These are phyloP conservation scores for Empidonax alnorum DNA, from an alignment of 2,113 vertebrate species.

Conservation along the genomic window DNA sequence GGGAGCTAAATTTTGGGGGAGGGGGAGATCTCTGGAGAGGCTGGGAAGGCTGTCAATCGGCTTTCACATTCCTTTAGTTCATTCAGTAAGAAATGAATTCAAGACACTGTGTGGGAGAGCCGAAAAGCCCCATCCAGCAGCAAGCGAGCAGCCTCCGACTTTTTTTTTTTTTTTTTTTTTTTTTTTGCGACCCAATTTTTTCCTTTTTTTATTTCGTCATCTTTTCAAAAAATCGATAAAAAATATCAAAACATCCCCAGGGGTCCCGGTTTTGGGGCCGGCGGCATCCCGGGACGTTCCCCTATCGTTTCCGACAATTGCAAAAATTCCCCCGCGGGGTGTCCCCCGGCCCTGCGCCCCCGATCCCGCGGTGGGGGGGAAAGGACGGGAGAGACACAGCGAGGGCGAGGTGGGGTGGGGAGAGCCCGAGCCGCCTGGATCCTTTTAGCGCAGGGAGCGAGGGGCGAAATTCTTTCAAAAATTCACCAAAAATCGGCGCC, in stretches of 20 bases:
- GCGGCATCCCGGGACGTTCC: conserved; percentile 69
- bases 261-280: conserved; percentile 51
- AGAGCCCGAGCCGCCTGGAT: conserved; percentile 44
- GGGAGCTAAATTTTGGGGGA: conserved; percentile 54
- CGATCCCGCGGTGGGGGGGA: neutral
- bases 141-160: conserved; percentile 54
- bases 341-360: conserved; percentile 29
- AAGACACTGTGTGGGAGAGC: conserved; percentile 82
- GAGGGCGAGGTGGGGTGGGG: conserved; percentile 52
- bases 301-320: conserved; percentile 88
- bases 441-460: neutral
- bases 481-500: conserved; percentile 86
- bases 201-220: conserved; percentile 89
- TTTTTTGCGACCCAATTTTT: conserved; percentile 27
- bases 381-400: conserved; percentile 38
- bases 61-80: conserved; percentile 79
- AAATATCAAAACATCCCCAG: conserved; percentile 86
- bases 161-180: conserved; percentile 7
- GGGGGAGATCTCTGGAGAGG: conserved; percentile 47
- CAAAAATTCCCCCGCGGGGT: conserved; percentile 55
- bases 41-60: conserved; percentile 72
- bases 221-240: conserved; percentile 97
- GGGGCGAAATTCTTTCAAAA: conserved; percentile 75
- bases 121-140: conserved; percentile 75
- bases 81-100: conserved; percentile 85